Conservation (phyloP, 2,888 invertebrate genomes). For the Hartigia nigra region DNA sequence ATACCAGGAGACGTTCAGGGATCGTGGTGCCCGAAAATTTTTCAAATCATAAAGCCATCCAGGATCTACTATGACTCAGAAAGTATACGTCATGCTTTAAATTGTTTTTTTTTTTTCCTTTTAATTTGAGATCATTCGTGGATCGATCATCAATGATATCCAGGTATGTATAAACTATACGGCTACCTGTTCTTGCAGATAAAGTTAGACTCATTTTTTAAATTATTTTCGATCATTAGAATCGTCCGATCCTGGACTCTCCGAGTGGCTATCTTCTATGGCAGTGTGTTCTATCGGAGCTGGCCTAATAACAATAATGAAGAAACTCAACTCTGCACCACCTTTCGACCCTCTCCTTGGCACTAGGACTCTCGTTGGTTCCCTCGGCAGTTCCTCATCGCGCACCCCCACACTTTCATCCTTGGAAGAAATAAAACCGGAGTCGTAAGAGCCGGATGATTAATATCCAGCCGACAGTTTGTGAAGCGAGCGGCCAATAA, state of each 20-base stretch:
- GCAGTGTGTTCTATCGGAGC: conserved; percentile 21
- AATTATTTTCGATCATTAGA: background rate
- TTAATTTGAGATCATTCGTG: background rate
- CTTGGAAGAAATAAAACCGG: conserved; percentile 59
- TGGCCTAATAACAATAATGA: conserved; percentile 51
- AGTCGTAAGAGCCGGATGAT: conserved; percentile 63
- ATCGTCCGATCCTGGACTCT: background rate
- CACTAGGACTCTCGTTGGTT: conserved; percentile 25
- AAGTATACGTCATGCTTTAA: background rate
- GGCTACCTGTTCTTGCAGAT: background rate
- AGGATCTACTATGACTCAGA: background rate
- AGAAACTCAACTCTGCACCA: conserved; percentile 34
- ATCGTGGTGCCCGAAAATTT: background rate
- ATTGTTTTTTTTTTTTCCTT: background rate
- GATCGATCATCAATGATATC: background rate
- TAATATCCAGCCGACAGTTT: conserved; percentile 66
- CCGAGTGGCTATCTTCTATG: background rate
- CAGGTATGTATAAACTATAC: background rate
- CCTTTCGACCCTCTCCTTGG: conserved; percentile 14
- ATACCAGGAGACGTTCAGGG: conserved; percentile 15
- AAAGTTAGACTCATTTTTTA: background rate
- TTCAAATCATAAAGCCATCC: background rate
- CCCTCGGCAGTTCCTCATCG: conserved; percentile 19
- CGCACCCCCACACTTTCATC: conserved; percentile 47
- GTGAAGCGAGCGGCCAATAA: conserved; percentile 66